Evolutionary conservation across 2,888 invertebrate species (phyloP).

Genomic region (Lissonota sp.): DNA sequence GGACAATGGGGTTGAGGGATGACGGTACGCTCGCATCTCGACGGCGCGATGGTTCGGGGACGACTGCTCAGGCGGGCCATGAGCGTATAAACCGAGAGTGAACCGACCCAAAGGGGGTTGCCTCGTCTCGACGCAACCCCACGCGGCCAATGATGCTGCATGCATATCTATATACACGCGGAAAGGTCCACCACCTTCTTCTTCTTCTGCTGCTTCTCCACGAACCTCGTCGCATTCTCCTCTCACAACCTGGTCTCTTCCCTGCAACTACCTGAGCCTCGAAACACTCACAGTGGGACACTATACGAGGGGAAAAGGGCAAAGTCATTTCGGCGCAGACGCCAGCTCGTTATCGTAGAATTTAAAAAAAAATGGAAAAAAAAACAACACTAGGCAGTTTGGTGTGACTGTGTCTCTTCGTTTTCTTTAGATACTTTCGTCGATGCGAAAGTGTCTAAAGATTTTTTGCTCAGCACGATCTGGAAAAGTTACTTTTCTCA

Average conservation of each 20-base stretch:
- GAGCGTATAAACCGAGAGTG: slow-evolving; percentile 41
- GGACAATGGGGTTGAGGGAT: slow-evolving; percentile 68
- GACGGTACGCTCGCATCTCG: slow-evolving; percentile 71
- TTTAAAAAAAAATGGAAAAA: too few relatives aligned
- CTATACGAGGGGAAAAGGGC: slow-evolving; percentile 59
- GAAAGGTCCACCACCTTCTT: slow-evolving; percentile 78
- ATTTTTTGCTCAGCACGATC: too few relatives aligned
- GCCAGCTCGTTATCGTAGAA: slow-evolving; percentile 47
- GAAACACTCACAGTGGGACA: slow-evolving; percentile 26
- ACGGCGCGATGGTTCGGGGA: slow-evolving; percentile 75
- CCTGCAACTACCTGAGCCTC: slow-evolving; percentile 28
- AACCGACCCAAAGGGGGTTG: slow-evolving; percentile 44
- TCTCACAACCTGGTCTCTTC: slow-evolving; percentile 70
- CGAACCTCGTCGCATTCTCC: slow-evolving; percentile 77
- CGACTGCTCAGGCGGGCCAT: slow-evolving; percentile 70
- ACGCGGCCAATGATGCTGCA: slow-evolving; percentile 64
- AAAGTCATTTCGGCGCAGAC: slow-evolving; percentile 68
- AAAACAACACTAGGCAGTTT: background rate
- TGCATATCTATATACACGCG: slow-evolving; percentile 25
- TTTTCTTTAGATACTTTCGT: too few relatives aligned
- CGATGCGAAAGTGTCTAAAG: too few relatives aligned
- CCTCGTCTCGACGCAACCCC: slow-evolving; percentile 58
- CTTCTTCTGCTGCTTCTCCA: slow-evolving; percentile 77
- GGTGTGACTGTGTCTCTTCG: too few relatives aligned
- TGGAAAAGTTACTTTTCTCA: too few relatives aligned